These are phyloP conservation scores for Falco concolor DNA, from an alignment of 2,797 vertebrate species.

Conservation along the genomic window DNA sequence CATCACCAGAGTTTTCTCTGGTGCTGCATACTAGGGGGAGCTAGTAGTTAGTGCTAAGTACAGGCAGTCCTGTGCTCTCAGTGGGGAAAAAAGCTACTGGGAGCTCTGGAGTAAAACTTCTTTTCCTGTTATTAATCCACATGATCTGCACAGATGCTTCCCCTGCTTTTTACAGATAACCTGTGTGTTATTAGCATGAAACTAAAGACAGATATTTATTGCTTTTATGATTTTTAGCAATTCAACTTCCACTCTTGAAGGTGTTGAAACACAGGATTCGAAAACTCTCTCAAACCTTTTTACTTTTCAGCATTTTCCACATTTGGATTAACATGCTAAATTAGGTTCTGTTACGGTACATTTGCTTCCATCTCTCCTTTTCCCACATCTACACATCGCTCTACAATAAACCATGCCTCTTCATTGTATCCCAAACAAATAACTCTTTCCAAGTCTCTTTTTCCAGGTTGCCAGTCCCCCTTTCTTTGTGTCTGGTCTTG, in stretches of 20 bases:
- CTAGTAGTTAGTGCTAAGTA: background rate
- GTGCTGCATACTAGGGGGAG: background rate
- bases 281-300: background rate
- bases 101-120: background rate
- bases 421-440: background rate
- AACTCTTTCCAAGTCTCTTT: background rate
- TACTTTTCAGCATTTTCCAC: background rate
- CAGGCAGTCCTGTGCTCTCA: background rate
- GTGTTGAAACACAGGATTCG: background rate
- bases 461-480: background rate
- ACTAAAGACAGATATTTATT: background rate
- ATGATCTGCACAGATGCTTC: background rate
- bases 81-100: background rate
- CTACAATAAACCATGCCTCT: background rate
- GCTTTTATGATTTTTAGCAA: background rate
- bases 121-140: background rate
- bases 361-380: background rate
- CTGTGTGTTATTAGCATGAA: background rate
- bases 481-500: conserved; percentile 27
- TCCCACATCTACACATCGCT: background rate
- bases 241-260: background rate
- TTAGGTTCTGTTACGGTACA: background rate
- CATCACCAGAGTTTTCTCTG: background rate
- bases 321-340: background rate
- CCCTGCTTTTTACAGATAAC: background rate